A percentile compares a stretch with the other conserved stretches of the same genome.
Evolutionary conservation across 2,888 invertebrate genomes (phyloP).

Genomic region (Psococerastis gibbosa): DNA sequence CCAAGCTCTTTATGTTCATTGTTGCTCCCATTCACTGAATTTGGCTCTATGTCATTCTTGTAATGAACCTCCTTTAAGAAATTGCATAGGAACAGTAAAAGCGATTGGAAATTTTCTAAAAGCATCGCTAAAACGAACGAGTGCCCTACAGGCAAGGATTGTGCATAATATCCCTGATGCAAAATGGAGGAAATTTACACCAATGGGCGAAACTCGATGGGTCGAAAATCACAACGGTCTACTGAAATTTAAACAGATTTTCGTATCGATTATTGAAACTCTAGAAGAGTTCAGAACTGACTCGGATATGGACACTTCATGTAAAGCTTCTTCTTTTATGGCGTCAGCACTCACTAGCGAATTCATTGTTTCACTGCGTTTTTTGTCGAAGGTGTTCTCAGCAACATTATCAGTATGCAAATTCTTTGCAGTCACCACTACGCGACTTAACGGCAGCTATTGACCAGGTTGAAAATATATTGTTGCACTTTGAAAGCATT

Average conservation of each 20-base stretch:
- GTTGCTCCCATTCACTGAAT: conserved; percentile 16
- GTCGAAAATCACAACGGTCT: neutral
- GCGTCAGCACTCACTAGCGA: neutral
- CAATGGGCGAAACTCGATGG: conserved; percentile 1
- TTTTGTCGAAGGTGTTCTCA: neutral
- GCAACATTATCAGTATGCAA: neutral
- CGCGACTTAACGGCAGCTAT: neutral
- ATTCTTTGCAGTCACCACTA: neutral
- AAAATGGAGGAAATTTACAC: neutral
- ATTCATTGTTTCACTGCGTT: neutral
- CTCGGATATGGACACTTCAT: neutral
- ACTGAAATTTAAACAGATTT: neutral
- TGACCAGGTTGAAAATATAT: neutral
- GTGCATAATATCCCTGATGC: neutral
- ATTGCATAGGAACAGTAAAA: conserved; percentile 14
- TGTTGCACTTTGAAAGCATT: neutral
- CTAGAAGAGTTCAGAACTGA: neutral
- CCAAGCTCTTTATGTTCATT: conserved; percentile 15
- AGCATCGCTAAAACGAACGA: neutral
- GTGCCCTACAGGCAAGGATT: neutral
- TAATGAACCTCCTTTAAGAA: conserved; percentile 13
- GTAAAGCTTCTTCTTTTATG: neutral
- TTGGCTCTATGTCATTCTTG: conserved; percentile 15
- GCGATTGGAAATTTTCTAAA: conserved; percentile 12
- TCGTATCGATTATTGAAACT: neutral